These are phyloP conservation scores for Acanthoscelides obtectus DNA, from an alignment of 2,888 invertebrate genomes.

Conservation along the genomic window DNA sequence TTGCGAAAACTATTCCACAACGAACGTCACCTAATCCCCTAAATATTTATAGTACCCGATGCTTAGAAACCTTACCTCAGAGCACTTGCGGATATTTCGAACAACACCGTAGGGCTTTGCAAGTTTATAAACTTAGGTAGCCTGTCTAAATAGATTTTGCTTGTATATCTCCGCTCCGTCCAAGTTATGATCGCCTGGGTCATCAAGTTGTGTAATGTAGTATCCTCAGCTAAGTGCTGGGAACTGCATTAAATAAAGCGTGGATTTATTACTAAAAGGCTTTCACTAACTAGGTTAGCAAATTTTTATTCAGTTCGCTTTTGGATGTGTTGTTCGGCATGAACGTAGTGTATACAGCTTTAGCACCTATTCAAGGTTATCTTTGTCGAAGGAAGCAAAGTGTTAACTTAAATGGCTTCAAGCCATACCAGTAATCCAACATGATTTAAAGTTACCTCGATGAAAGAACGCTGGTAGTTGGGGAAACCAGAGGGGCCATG, in stretches of 20 bases:
- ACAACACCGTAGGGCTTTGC: neutral
- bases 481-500: too few relatives aligned
- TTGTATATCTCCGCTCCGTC: neutral
- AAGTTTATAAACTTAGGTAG: neutral
- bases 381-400: too few relatives aligned
- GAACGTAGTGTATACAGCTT: too few relatives aligned
- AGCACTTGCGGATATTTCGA: neutral
- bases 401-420: too few relatives aligned
- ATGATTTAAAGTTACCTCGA: too few relatives aligned
- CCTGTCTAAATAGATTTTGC: neutral
- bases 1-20: neutral
- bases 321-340: too few relatives aligned
- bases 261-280: too few relatives aligned
- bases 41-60: neutral
- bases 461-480: too few relatives aligned
- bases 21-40: neutral
- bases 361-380: too few relatives aligned
- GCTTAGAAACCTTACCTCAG: neutral
- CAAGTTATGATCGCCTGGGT: neutral
- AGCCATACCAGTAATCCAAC: too few relatives aligned
- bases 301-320: too few relatives aligned
- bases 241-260: neutral
- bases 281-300: too few relatives aligned
- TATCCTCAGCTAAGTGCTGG: neutral
- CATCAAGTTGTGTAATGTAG: neutral